Conservation (phyloP, 2,113 vertebrate genomes). For the Gallinago paraguaiae region DNA sequence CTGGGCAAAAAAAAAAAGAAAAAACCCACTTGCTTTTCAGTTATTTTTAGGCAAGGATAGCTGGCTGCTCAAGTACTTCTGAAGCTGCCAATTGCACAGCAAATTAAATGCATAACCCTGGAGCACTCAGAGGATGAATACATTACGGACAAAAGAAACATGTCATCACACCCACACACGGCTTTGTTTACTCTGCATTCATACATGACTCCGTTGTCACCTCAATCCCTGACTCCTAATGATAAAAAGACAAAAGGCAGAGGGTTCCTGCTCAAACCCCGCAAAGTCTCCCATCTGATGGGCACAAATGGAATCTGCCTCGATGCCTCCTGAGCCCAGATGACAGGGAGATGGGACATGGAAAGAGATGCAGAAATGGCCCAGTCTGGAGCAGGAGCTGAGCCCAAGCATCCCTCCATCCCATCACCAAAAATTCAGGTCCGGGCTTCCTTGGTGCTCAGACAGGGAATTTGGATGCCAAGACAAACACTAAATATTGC, state of each 20-base stretch:
- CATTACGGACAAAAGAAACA: constrained; percentile 63
- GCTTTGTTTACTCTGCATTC: constrained; percentile 62
- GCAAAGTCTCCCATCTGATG: constrained; percentile 57
- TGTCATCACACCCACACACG: constrained; percentile 55
- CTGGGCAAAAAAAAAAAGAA: not conserved
- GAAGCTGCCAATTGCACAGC: constrained; percentile 59
- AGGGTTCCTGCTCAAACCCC: constrained; percentile 21
- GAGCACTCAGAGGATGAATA: constrained; percentile 61
- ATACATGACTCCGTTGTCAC: constrained; percentile 48
- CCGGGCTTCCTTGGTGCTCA: not conserved
- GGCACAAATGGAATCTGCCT: constrained; percentile 9
- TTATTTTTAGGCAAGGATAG: constrained; percentile 49
- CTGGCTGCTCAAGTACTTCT: constrained; percentile 20
- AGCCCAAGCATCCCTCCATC: not conserved
- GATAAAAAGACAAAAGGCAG: constrained; percentile 63
- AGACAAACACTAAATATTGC: not conserved
- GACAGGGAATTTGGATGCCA: not conserved
- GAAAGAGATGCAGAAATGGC: not conserved
- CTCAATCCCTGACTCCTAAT: constrained; percentile 34
- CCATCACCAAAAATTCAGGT: not conserved
- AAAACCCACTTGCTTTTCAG: not conserved
- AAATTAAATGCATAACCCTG: constrained; percentile 68
- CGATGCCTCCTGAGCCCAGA: not conserved
- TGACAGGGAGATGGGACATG: not conserved
- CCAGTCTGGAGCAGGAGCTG: not conserved